Evolutionary conservation across 2,888 invertebrate genomes (phyloP).

Genomic region (Autographa gamma): DNA sequence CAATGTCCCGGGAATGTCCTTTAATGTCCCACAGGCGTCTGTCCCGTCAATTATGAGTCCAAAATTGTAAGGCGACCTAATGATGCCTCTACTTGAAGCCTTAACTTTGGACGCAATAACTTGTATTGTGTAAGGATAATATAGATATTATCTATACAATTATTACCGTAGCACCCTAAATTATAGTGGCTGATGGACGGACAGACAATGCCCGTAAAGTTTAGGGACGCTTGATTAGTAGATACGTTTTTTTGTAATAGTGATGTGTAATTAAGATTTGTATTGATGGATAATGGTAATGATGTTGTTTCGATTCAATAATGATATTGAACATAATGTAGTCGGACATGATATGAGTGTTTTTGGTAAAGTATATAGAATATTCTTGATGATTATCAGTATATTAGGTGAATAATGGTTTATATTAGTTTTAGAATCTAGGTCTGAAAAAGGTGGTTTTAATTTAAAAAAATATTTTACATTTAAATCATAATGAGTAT

Average conservation of each 20-base stretch:
- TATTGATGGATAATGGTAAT: background rate
- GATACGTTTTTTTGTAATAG: constrained; percentile 17
- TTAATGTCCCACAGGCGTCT: background rate
- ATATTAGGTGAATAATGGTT: background rate
- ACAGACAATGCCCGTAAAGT: constrained; percentile 60
- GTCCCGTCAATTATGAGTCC: background rate
- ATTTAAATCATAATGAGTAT: too few relatives aligned
- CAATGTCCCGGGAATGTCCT: background rate
- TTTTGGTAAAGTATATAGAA: background rate
- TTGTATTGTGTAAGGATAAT: constrained; percentile 54
- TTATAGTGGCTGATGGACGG: constrained; percentile 52
- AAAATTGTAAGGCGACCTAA: constrained; percentile 21
- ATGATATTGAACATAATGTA: background rate
- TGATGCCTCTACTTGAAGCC: constrained; percentile 37
- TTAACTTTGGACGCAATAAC: constrained; percentile 42
- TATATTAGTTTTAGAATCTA: too few relatives aligned
- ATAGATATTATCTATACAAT: constrained; percentile 64
- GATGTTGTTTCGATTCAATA: background rate
- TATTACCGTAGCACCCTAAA: constrained; percentile 62
- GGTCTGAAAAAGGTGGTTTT: too few relatives aligned
- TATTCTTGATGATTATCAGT: background rate
- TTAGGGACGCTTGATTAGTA: constrained; percentile 51
- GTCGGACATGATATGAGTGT: background rate
- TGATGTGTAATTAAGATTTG: constrained; percentile 7
- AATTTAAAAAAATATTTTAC: too few relatives aligned